Conservation (phyloP, 1,140 invertebrate species). For the Phocides pigmalion region DNA sequence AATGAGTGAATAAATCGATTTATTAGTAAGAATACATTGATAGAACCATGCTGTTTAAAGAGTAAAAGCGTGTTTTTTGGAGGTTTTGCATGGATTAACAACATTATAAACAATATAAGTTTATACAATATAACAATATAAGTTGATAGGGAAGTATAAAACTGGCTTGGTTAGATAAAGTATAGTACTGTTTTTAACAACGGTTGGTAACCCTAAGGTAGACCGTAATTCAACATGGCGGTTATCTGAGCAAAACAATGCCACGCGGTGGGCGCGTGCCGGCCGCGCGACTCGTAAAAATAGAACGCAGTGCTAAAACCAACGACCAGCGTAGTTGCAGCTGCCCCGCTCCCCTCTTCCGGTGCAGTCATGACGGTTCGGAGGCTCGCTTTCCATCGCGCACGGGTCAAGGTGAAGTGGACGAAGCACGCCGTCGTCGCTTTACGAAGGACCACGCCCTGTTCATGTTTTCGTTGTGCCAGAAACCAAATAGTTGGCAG, state of each 20-base stretch:
- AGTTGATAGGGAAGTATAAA: too few relatives aligned
- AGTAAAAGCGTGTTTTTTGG: too few relatives aligned
- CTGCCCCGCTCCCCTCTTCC: constrained; percentile 38
- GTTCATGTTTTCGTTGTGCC: constrained; percentile 56
- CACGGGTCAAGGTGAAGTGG: constrained; percentile 51
- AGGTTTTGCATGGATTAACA: too few relatives aligned
- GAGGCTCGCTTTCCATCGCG: constrained; percentile 30
- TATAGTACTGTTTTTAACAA: too few relatives aligned
- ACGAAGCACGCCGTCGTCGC: constrained; percentile 8
- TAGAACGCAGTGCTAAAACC: constrained; percentile 65
- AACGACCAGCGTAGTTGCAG: constrained; percentile 49
- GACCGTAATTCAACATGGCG: constrained; percentile 56
- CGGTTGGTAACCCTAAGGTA: too few relatives aligned
- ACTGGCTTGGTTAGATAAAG: too few relatives aligned
- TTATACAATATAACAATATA: too few relatives aligned
- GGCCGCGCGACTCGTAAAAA: constrained; percentile 62
- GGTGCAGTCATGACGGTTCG: constrained; percentile 10
- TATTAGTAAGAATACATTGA: too few relatives aligned
- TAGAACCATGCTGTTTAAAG: too few relatives aligned
- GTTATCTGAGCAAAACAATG: constrained; percentile 72
- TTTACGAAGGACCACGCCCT: constrained; percentile 66
- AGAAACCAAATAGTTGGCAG: constrained; percentile 61
- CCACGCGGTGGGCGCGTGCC: constrained; percentile 72
- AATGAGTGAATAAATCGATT: too few relatives aligned
- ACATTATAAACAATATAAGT: too few relatives aligned